These are phyloP conservation scores for Bufotes viridis DNA, from an alignment of 2,797 vertebrate species.

Conservation along the genomic window DNA sequence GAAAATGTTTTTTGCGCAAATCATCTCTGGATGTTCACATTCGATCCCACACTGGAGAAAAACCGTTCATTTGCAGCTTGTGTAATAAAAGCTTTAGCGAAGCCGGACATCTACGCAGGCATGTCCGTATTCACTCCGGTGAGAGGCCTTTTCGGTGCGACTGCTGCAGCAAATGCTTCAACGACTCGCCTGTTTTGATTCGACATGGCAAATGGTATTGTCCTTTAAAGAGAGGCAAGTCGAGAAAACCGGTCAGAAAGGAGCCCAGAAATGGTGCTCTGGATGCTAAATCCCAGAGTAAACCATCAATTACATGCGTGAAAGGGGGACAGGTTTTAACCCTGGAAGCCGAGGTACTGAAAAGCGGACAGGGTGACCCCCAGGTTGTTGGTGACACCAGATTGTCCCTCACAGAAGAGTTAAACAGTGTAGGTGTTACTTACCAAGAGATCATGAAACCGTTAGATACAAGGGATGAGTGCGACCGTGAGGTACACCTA, in stretches of 20 bases:
- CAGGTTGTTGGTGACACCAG: background rate
- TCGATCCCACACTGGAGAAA: conserved; percentile 23
- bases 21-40: background rate
- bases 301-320: background rate
- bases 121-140: no score
- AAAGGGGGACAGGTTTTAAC: background rate
- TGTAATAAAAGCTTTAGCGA: no score
- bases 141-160: background rate
- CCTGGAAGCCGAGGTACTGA: no score
- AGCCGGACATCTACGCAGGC: no score
- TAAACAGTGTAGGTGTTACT: background rate
- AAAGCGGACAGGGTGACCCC: background rate
- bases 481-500: background rate
- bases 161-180: conserved; percentile 7
- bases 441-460: background rate
- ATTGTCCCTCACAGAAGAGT: background rate
- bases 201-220: background rate
- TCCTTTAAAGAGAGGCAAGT: background rate
- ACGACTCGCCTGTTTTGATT: background rate
- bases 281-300: background rate
- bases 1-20: background rate
- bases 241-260: no score
- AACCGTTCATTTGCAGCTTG: background rate
- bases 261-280: background rate
- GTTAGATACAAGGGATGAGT: background rate